These are phyloP conservation scores for Cebus imitator DNA, from an alignment of 2,113 vertebrate genomes.

Conservation along the genomic window DNA sequence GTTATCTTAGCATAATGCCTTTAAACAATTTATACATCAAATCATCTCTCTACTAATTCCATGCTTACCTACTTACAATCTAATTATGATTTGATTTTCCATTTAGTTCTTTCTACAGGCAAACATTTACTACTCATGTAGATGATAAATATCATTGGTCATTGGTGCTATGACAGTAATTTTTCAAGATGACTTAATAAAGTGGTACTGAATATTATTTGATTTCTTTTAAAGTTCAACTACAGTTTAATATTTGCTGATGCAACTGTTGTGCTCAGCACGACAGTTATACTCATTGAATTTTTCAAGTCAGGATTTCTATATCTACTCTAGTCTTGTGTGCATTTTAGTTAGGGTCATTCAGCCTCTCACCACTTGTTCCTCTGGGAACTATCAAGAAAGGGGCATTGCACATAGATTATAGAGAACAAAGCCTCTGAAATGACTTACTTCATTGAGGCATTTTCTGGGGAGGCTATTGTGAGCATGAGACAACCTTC, in stretches of 20 bases:
- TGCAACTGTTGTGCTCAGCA: background rate
- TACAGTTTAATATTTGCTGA: background rate
- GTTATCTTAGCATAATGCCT: background rate
- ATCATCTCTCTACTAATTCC: background rate
- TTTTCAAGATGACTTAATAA: slow-evolving; percentile 59
- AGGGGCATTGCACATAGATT: background rate
- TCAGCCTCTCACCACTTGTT: background rate
- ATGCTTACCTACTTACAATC: slow-evolving; percentile 26
- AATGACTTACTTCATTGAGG: background rate
- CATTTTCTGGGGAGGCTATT: background rate
- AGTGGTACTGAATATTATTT: slow-evolving; percentile 50
- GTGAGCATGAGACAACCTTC: background rate
- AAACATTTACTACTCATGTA: slow-evolving; percentile 19
- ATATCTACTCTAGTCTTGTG: background rate
- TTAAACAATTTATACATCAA: slow-evolving; percentile 13
- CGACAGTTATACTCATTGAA: background rate
- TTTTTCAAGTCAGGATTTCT: background rate
- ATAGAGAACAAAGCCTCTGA: background rate
- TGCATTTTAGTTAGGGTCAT: background rate
- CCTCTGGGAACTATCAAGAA: background rate
- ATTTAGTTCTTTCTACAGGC: slow-evolving; percentile 32
- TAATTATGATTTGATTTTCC: slow-evolving; percentile 60
- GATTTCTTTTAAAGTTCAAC: slow-evolving; percentile 38
- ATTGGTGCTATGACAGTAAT: background rate
- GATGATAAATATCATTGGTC: slow-evolving; percentile 35